Evolutionary conservation across 2,113 vertebrate species (phyloP).

Genomic region (Speoplatyrhinus poulsoni): DNA sequence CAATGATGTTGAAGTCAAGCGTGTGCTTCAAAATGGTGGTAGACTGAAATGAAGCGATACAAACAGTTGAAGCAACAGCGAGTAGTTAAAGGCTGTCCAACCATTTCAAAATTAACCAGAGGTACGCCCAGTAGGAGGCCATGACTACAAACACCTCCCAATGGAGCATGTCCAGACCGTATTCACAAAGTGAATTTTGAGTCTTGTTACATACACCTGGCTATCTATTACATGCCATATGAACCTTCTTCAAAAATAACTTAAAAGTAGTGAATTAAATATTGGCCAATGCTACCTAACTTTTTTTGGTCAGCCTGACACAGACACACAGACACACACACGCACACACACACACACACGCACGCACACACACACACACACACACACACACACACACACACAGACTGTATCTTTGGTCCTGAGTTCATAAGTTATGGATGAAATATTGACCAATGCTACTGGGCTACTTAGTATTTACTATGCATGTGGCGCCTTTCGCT

Average conservation of each 20-base stretch:
- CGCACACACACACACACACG: not conserved
- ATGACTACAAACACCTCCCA: not conserved
- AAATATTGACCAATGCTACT: conserved; percentile 43
- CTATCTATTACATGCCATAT: conserved; percentile 8
- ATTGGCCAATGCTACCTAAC: conserved; percentile 3
- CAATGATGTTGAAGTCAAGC: no score
- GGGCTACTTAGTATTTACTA: conserved; percentile 41
- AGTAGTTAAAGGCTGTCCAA: no score
- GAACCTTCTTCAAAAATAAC: not conserved
- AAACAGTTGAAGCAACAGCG: no score
- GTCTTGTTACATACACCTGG: not conserved
- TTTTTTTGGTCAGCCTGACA: not conserved
- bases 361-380: not conserved
- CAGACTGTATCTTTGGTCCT: conserved; percentile 21
- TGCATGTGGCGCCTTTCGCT: conserved; percentile 15
- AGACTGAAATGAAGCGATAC: no score
- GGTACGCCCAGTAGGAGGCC: no score
- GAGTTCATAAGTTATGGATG: conserved; percentile 41
- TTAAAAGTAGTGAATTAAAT: not conserved
- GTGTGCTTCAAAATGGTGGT: no score
- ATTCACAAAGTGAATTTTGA: not conserved
- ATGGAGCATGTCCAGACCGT: no score
- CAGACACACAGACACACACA: not conserved
- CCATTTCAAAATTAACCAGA: no score
- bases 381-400: conserved; percentile 1